Base-by-base conservation (phyloP, 2,888 invertebrate species). In the Heliconius charithonia region DNA sequence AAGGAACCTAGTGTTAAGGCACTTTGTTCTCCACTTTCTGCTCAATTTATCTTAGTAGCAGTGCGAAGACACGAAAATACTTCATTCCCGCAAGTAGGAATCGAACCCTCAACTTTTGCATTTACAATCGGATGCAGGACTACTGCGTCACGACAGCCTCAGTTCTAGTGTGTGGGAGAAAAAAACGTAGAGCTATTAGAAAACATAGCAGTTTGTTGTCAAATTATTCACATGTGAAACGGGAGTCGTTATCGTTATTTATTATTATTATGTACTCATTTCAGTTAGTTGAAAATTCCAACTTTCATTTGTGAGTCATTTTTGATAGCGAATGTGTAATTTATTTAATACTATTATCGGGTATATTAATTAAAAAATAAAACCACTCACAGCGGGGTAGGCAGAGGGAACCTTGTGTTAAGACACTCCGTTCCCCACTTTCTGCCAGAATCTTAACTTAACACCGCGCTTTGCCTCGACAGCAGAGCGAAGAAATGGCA, bases 301-400 rank as follows among this genome's bases (percentile, higher is more conserved):
- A 72, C 72, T 72, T 72, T 72, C 72, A n/a, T 72, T 37, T 59
- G 59, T 59, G 72, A 72, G 7, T n/a, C 71, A 56, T n/a, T 29
- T 6, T n/a, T 29, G 71, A 72, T 72, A 72, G 71, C 32, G 25
- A 45, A 13, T 45, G n/a, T 41, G 13, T 59, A 59, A 56, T 56
- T 32, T 32, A 9, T 37, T 1, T n/a, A 72, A n/a, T n/a, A 22
- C 29, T 3, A 71, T 56, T 71, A n/a, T 27, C n/a, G 6, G 1
- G 29, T 72, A 19, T 45, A 13, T 32, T 32, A 7, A 32, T 32
- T 0, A 32, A 32, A 32, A 32, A 32, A 32, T 32, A 7, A 32
- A 32, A 29, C 32, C 32, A 1, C 32, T 9, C 32, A 32, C 32
- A 32, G 32, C 32, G 1, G 9, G 32, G 32, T 9, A 32, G 9